Evolutionary conservation across 2,113 vertebrate species (phyloP), one percentile per base, ranked within the genome.

Genomic region (Aythya baeri): DNA sequence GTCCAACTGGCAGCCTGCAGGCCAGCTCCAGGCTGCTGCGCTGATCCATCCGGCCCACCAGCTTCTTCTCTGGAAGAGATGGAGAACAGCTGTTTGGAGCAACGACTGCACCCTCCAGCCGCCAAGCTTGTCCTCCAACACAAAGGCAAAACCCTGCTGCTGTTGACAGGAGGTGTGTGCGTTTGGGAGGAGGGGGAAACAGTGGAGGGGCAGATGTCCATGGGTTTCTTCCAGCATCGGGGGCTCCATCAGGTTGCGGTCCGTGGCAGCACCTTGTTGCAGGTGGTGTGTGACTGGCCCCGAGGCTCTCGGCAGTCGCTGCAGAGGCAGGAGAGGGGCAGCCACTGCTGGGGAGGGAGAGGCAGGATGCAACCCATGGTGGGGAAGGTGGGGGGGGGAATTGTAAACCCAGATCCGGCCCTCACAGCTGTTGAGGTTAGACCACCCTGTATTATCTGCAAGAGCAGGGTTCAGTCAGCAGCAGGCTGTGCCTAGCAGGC

Each of bases 171-270:
- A 87, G 43, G 9, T 74, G 11, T 62, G 57, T 81, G 38, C 38
- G 7, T 27, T 87, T 49, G 62, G 46, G 32, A 13, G 74, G 27
- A 16, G 23, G 25, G 26, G 38, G 31, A 79, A 46, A 46, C 11
- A 7, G 67, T 41, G 62, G 22, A 65, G 38, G 57, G 52, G 29
- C 18, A 67, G 36, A 34, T 6, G 17, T 65, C 49, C 26, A 22
- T 55, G 20, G 22, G 0, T 11, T 88, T 68, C 74, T 52, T 16
- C 13, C 31, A 46, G 18, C 43, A 29, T 10, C 0, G 0, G 0
- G 7, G 27, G 41, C 54, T 43, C 77, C 29, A 10, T 27, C 0
- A 3, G 41, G 65, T 43, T 1, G 0, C 21, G 12, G 49, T 36
- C 27, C 0, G 0, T 44, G 49, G 52, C 88, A 55, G 44, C 41